These are phyloP conservation scores for Platycnemis pennipes DNA, from an alignment of 2,888 invertebrate genomes.

Conservation along the genomic window DNA sequence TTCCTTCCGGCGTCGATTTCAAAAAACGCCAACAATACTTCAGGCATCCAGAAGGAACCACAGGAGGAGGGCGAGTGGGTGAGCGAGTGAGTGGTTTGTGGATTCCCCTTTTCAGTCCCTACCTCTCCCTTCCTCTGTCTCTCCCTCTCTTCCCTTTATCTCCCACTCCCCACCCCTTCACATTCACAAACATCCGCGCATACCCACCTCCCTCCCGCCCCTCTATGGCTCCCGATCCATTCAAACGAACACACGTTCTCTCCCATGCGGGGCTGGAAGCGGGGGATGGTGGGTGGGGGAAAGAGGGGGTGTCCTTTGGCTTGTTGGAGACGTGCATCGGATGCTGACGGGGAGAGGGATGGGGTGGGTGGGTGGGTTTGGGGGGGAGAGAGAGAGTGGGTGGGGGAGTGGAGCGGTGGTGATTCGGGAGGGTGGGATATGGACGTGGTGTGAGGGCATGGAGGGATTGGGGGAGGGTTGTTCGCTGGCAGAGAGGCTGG, in stretches of 20 bases:
- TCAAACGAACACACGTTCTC: constrained; percentile 42
- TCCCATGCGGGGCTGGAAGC: background rate
- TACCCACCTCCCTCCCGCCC: background rate
- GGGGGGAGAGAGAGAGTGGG: background rate
- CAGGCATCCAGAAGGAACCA: background rate
- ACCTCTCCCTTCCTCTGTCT: background rate
- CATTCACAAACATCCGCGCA: constrained; percentile 1
- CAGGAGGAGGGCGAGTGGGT: background rate
- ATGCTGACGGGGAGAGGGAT: background rate
- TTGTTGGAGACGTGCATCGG: constrained; percentile 22
- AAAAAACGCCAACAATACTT: background rate
- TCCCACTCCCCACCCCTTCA: background rate
- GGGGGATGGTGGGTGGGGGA: background rate
- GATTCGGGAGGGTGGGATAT: too few relatives aligned
- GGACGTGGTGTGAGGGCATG: too few relatives aligned
- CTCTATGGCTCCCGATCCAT: background rate
- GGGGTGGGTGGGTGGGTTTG: background rate
- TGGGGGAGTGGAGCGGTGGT: background rate
- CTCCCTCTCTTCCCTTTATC: background rate
- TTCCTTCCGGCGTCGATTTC: constrained; percentile 52
- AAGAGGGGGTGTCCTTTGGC: background rate
- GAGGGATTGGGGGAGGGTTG: too few relatives aligned
- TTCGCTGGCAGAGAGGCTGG: too few relatives aligned
- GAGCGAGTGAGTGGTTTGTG: constrained; percentile 7
- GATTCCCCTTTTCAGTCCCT: constrained; percentile 21